These are phyloP conservation scores for Erebia aethiops DNA, from an alignment of 2,888 invertebrate genomes.

Conservation along the genomic window DNA sequence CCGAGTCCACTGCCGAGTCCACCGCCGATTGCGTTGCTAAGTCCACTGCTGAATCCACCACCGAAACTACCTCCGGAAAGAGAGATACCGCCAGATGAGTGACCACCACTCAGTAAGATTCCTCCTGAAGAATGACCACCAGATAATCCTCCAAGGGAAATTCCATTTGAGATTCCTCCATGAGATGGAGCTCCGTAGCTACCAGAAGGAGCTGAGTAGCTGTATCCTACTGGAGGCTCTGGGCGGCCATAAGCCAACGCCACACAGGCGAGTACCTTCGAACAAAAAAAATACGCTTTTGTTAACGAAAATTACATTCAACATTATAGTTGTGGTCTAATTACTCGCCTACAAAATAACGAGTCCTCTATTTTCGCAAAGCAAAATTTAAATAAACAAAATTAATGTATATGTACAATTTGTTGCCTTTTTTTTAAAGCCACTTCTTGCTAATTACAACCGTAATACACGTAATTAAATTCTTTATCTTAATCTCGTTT, in stretches of 20 bases:
- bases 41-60: constrained; percentile 48
- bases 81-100: constrained; percentile 41
- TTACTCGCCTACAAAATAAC: background rate
- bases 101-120: constrained; percentile 40
- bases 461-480: background rate
- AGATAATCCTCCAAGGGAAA: constrained; percentile 59
- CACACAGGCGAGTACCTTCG: constrained; percentile 77
- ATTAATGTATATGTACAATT: background rate
- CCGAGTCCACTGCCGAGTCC: constrained; percentile 33
- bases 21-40: constrained; percentile 48
- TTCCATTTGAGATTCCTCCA: constrained; percentile 52
- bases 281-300: constrained; percentile 50
- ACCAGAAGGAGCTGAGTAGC: constrained; percentile 70
- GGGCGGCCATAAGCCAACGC: constrained; percentile 76
- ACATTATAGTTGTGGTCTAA: background rate
- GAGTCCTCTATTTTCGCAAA: constrained; percentile 13
- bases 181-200: constrained; percentile 56
- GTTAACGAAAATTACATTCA: background rate
- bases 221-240: constrained; percentile 79
- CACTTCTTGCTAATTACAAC: background rate
- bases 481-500: constrained; percentile 9
- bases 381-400: constrained; percentile 4
- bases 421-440: background rate
- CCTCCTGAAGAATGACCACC: constrained; percentile 57
- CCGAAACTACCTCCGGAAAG: constrained; percentile 29